phyloP scores from a whole-genome alignment of 1,140 invertebrate genomes.

The Ceratina australensis region DNA sequence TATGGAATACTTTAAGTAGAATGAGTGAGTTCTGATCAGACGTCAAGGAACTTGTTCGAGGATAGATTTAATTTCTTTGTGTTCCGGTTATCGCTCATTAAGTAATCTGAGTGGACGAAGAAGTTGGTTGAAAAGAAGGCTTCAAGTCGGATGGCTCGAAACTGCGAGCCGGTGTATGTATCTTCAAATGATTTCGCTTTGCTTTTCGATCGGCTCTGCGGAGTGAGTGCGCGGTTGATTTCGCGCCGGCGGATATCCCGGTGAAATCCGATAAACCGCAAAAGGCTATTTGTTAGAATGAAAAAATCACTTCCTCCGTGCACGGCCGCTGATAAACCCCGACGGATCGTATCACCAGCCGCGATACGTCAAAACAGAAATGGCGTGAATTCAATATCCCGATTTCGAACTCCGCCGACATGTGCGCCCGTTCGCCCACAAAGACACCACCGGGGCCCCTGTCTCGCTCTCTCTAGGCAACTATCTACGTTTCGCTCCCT shows the following conservation, averaged over 20 bases:
- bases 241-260: constrained; percentile 58
- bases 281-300: constrained; percentile 77
- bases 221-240: constrained; percentile 57
- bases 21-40: too few relatives aligned
- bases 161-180: constrained; percentile 30
- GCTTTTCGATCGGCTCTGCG: constrained; percentile 53
- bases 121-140: background rate
- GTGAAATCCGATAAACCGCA: constrained; percentile 76
- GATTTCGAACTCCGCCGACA: constrained; percentile 61
- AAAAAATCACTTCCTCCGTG: constrained; percentile 76
- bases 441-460: constrained; percentile 27
- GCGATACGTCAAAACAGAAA: constrained; percentile 77
- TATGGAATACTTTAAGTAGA: too few relatives aligned
- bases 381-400: constrained; percentile 78
- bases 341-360: constrained; percentile 70
- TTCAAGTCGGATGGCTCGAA: background rate
- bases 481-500: background rate
- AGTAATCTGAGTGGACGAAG: too few relatives aligned
- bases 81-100: too few relatives aligned
- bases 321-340: constrained; percentile 66
- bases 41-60: too few relatives aligned
- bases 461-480: background rate
- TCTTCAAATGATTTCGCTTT: constrained; percentile 46
- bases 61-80: too few relatives aligned
- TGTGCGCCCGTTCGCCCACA: constrained; percentile 45